Base-by-base conservation (phyloP, 1,140 invertebrate species). In the Monomorium pharaonis region DNA sequence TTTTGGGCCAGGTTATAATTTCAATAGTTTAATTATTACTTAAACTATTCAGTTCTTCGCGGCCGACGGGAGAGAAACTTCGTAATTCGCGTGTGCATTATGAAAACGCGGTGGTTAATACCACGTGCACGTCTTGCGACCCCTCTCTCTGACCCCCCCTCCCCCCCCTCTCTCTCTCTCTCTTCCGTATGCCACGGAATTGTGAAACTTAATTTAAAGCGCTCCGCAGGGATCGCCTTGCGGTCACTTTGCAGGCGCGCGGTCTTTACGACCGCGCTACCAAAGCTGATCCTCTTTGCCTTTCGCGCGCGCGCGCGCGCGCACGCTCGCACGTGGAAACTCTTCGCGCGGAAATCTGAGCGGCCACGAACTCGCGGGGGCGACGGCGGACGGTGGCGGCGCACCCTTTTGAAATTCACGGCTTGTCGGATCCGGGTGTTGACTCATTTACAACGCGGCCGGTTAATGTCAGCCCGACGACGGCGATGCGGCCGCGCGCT, bases 331-430 rank as follows among this genome's bases (percentile, higher is more conserved):
- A n/a, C n/a, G n/a, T n/a, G n/a, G n/a, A n/a, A n/a, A n/a, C 65
- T 54, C 49, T n/a, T 3, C 18, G 51, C 62, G 37, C 24, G 21
- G 77, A 63, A 84, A 84, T 62, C 58, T 44, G 72, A 63, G 44
- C 81, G 21, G 47, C 69, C 56, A 18, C 70, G 56, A 30, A 12
- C n/a, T n/a, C n/a, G n/a, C n/a, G n/a, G n/a, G n/a, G n/a, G n/a
- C 21, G 18, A 14, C n/a, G n/a, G 54, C 10, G 54, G 37, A 3
- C 9, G 21, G n/a, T 3, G 9, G 14, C 0, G 33, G 30, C 37
- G 56, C 27, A 33, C 54, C 69, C 56, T 74, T 76, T 84, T 84
- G 58, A 63, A 77, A 84, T 77, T 84, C 81, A 74, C 67, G 67
- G 54, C 37, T 74, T 47, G 78, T 83, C 67, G 67, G 78, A 58